Evolutionary conservation across 2,797 vertebrate genomes (phyloP), one percentile per base, ranked within the genome.

Genomic region (Fratercula arctica): DNA sequence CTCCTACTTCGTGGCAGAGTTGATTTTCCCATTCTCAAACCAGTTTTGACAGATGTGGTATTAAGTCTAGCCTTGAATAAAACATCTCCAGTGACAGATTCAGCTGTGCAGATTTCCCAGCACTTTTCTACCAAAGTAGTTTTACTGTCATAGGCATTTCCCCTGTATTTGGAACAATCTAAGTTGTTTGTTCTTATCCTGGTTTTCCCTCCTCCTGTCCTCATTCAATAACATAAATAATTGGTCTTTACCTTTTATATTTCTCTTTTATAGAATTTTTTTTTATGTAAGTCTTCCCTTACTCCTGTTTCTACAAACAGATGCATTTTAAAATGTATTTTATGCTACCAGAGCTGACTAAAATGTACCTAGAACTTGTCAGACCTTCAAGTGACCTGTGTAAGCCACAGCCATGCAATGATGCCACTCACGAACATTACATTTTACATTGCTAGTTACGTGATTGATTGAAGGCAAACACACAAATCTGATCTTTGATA

Each of bases 31-130:
- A 24, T 82, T 75, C 69, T 79, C 91, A 97, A 95, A 78, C 72
- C 93, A 89, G 76, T 84, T 82, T 68, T 79, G 86, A 87, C 81
- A 95, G 92, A 94, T 95, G 95, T 96, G 96, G 90, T 94, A 96
- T 83, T 53, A 92, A 90, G 77, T 93, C 85, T 94, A 90, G 90
- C 68, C 90, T 83, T 73, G 82, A 95, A 64, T 86, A 81, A 87
- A 97, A 93, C 60, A 92, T 64, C 53, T 80, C 39, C 54, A 90
- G 57, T 33, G 70, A 95, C 68, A 85, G 19, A 92, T 16, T 85
- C 63, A 92, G 13, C 45, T 80, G 59, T 70, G 41, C 25, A 76
- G 53, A 90, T 89, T 94, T 92, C 89, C 86, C 83, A 91, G 79
- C 82, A 96, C 17, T 51, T 87, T 92, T 56, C 48, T 89, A 26